Evolutionary conservation across 2,797 vertebrate genomes (phyloP).

Genomic region (Margarornis squamiger): DNA sequence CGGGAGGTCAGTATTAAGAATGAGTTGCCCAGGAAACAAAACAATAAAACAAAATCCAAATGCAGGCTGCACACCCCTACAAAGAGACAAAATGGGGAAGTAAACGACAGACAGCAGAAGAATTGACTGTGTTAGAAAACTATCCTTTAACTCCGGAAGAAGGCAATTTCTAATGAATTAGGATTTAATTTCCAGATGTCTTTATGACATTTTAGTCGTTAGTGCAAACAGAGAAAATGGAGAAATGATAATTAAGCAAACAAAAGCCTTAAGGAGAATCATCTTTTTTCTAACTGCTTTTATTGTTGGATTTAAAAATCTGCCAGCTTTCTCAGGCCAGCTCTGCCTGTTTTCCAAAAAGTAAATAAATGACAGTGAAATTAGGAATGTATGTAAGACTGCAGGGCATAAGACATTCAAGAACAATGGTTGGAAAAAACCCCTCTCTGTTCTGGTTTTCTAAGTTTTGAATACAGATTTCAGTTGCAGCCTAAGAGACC

Average conservation of each 20-base stretch:
- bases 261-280: slow-evolving; percentile 9
- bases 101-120: not conserved
- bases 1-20: not conserved
- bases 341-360: not conserved
- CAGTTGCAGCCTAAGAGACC: not conserved
- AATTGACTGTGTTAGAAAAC: not conserved
- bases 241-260: slow-evolving; percentile 14
- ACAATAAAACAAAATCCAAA: not conserved
- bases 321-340: not conserved
- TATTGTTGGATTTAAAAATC: not conserved
- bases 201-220: slow-evolving; percentile 1
- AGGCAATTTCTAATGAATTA: not conserved
- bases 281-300: not conserved
- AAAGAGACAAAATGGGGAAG: not conserved
- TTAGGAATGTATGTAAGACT: not conserved
- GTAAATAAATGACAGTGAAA: not conserved
- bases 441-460: not conserved
- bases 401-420: not conserved
- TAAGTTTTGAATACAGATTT: not conserved
- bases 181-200: slow-evolving; percentile 24
- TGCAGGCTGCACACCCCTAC: not conserved
- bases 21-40: not conserved
- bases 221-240: slow-evolving; percentile 2
- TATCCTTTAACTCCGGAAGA: not conserved
- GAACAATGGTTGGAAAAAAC: not conserved